Evolutionary conservation across 2,113 vertebrate genomes (phyloP), one percentile per base, ranked within the genome.

Genomic region (Bambusicola thoracicus): DNA sequence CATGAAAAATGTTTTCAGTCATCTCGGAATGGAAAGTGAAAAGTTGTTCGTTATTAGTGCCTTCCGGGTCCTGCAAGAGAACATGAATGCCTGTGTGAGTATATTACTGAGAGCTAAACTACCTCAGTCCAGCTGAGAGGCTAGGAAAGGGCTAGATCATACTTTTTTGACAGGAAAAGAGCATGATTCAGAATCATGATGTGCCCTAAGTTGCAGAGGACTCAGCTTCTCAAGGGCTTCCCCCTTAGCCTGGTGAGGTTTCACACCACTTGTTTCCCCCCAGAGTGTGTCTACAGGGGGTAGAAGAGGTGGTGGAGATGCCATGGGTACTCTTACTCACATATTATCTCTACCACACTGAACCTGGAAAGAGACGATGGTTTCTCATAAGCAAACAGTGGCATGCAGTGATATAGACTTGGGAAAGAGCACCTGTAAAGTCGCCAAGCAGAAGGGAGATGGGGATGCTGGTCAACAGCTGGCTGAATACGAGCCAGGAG

Each of bases 51-150:
- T 98, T 68, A 86, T 96, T 58, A 94, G 80, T 82, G 96, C 95
- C 63, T 97, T 98, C 82, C 66, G 90, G 18, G 95, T 90, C 44
- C 89, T 98, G 41, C 91, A 93, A 92, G 81, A 69, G 15, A 95
- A 91, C 41, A 40, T 97, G 88, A 96, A 90, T 2, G 27, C 4
- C 49, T 98, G 98, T 91, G 98, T 98, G 89, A 98, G 97, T 98
- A 97, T 72, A 80, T 11, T 88, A 16, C 30, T 41, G 22, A 82
- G 41, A 88, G 9, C 6, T 46, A 75, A 65, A 29, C 10, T 48
- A 66, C 38, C 17, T 79, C 25, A 68, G 51, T 70, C 40, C 6
- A 11, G 9, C 12, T 48, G 40, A 14, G 82, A 87, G 41, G 5
- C 16, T 56, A 65, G 40, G 16, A 30, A 88, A 72, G 48, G 43